phyloP scores from a whole-genome alignment of 2,113 vertebrate genomes.

The Oenanthe oenanthe region DNA sequence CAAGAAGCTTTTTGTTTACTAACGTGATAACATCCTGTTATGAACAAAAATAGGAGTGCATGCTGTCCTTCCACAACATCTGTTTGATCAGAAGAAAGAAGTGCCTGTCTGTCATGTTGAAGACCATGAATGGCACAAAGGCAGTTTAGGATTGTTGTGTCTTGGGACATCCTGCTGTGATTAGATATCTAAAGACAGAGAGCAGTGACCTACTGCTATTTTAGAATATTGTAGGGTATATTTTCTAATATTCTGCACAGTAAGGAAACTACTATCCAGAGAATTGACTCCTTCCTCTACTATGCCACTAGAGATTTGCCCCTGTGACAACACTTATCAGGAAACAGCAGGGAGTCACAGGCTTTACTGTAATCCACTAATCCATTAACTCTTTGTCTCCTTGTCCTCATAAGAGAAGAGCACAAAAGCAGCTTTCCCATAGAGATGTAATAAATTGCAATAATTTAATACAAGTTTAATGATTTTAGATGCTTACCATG shows the following conservation, averaged over 20 bases:
- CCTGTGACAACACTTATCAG: not conserved
- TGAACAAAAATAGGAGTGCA: not conserved
- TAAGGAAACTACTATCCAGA: not conserved
- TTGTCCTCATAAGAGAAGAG: not conserved
- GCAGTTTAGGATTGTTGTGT: not conserved
- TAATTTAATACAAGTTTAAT: not conserved
- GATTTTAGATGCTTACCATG: not conserved
- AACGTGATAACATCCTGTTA: not conserved
- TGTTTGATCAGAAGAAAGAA: not conserved
- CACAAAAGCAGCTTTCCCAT: not conserved
- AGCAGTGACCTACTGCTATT: not conserved
- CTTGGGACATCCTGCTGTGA: not conserved
- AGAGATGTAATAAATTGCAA: not conserved
- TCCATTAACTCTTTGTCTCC: slow-evolving; percentile 9
- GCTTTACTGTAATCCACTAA: slow-evolving; percentile 34
- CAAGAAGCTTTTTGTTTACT: not conserved
- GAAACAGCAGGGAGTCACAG: slow-evolving; percentile 4
- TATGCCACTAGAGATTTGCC: not conserved
- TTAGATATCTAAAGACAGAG: not conserved
- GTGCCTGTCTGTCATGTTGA: not conserved
- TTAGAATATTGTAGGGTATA: not conserved
- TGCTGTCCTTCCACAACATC: not conserved
- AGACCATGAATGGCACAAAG: not conserved
- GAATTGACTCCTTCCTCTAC: not conserved
- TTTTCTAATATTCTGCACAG: not conserved